These are phyloP conservation scores for Chelonoidis abingdonii DNA, from an alignment of 2,113 vertebrate species.

Conservation along the genomic window DNA sequence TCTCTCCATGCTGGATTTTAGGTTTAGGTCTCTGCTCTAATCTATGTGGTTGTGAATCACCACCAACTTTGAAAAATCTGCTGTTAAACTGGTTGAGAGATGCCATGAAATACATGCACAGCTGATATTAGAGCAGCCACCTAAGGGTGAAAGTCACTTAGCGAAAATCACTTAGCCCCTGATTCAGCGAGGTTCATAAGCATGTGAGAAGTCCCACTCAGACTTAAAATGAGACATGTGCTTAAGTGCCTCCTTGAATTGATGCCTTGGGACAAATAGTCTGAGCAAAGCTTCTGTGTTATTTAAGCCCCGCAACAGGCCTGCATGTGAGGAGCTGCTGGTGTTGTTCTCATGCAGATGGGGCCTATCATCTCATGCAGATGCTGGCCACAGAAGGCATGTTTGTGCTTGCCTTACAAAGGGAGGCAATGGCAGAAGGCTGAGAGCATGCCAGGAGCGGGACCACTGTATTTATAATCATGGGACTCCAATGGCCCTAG, in stretches of 20 bases:
- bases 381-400: neutral
- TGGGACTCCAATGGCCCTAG: neutral
- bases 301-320: neutral
- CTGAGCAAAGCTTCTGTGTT: neutral
- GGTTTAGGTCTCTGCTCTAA: conserved; percentile 35
- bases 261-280: neutral
- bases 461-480: neutral
- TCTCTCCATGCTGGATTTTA: conserved; percentile 10
- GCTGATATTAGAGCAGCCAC: neutral
- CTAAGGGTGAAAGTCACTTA: neutral
- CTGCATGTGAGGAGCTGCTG: neutral
- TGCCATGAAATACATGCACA: neutral
- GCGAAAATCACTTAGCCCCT: neutral
- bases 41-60: conserved; percentile 42
- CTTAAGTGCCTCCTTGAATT: neutral
- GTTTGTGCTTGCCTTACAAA: neutral
- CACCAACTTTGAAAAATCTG: conserved; percentile 12
- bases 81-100: conserved; percentile 31
- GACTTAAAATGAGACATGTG: neutral
- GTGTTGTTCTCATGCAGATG: neutral
- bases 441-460: neutral
- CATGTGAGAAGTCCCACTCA: neutral
- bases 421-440: neutral
- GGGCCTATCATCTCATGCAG: neutral
- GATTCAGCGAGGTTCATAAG: neutral